Conservation (phyloP, 2,113 vertebrate species). For the Dasyurus viverrinus region DNA sequence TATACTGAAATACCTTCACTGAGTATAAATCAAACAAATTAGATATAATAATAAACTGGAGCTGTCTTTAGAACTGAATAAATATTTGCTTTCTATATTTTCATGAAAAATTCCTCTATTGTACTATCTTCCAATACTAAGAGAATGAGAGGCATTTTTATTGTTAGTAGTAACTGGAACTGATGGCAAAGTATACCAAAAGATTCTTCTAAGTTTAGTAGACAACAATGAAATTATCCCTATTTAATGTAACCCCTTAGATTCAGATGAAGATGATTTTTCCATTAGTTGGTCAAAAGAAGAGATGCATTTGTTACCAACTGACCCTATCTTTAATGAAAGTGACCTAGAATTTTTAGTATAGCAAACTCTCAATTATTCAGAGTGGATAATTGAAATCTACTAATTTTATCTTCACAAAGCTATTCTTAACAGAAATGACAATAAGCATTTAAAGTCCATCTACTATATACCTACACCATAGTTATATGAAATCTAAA, state of each 20-base stretch:
- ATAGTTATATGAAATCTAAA: not conserved
- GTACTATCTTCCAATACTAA: not conserved
- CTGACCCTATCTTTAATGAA: conserved; percentile 38
- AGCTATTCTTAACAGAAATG: not conserved
- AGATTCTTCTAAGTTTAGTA: not conserved
- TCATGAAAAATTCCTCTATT: not conserved
- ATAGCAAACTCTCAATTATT: conserved; percentile 73
- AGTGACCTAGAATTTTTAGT: conserved; percentile 56
- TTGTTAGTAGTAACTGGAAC: not conserved
- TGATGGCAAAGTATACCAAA: not conserved
- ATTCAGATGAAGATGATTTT: conserved; percentile 36
- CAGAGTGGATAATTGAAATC: conserved; percentile 21
- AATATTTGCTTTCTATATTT: not conserved
- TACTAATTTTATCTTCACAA: conserved; percentile 23
- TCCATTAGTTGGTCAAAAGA: conserved; percentile 56
- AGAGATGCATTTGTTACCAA: conserved; percentile 55
- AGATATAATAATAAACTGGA: not conserved
- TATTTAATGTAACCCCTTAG: conserved; percentile 25
- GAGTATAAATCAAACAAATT: conserved; percentile 10
- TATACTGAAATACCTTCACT: not conserved
- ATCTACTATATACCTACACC: not conserved
- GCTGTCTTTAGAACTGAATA: conserved; percentile 10
- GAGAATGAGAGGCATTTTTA: not conserved
- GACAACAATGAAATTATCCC: conserved; percentile 7
- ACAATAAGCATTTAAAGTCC: not conserved